A percentile compares a stretch with the other conserved stretches of the same genome.
Evolutionary conservation across 2,888 invertebrate species (phyloP).

Genomic region (Nephrocerus scutellatus): DNA sequence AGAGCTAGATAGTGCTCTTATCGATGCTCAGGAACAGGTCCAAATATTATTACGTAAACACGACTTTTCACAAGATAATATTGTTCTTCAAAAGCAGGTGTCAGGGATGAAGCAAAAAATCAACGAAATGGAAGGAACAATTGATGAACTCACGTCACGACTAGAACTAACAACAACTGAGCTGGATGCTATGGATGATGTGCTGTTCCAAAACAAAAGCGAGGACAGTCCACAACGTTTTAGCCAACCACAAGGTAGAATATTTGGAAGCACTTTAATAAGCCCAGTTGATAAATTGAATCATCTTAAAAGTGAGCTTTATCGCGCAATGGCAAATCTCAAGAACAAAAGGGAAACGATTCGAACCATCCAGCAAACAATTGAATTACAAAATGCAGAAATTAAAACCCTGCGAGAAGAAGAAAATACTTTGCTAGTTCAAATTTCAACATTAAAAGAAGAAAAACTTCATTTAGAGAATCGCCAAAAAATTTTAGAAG

Average conservation of each 20-base stretch:
- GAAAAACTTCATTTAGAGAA: slow-evolving; percentile 38
- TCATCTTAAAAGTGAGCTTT: slow-evolving; percentile 49
- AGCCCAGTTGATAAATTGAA: slow-evolving; percentile 43
- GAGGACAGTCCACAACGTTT: slow-evolving; percentile 30
- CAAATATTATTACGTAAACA: slow-evolving; percentile 39
- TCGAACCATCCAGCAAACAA: slow-evolving; percentile 44
- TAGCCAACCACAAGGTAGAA: slow-evolving; percentile 28
- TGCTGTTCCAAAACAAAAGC: slow-evolving; percentile 38
- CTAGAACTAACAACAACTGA: slow-evolving; percentile 40
- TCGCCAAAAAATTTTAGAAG: slow-evolving; percentile 35
- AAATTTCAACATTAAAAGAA: slow-evolving; percentile 39
- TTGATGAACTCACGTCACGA: slow-evolving; percentile 34
- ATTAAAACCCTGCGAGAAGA: slow-evolving; percentile 34
- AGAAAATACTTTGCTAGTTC: slow-evolving; percentile 41
- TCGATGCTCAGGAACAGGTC: slow-evolving; percentile 53
- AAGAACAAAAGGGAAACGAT: slow-evolving; percentile 51
- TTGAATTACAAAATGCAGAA: slow-evolving; percentile 35
- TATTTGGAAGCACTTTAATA: slow-evolving; percentile 40
- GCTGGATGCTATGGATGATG: slow-evolving; percentile 41
- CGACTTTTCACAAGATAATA: slow-evolving; percentile 35
- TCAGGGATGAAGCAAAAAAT: slow-evolving; percentile 38
- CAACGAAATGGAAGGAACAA: slow-evolving; percentile 36
- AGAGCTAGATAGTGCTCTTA: slow-evolving; percentile 54
- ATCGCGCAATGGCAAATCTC: slow-evolving; percentile 46
- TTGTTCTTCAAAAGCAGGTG: slow-evolving; percentile 34